A percentile compares a stretch with the other conserved stretches of the same genome.
Conservation (phyloP, 2,113 vertebrate species). For the Patagioenas fasciata region DNA sequence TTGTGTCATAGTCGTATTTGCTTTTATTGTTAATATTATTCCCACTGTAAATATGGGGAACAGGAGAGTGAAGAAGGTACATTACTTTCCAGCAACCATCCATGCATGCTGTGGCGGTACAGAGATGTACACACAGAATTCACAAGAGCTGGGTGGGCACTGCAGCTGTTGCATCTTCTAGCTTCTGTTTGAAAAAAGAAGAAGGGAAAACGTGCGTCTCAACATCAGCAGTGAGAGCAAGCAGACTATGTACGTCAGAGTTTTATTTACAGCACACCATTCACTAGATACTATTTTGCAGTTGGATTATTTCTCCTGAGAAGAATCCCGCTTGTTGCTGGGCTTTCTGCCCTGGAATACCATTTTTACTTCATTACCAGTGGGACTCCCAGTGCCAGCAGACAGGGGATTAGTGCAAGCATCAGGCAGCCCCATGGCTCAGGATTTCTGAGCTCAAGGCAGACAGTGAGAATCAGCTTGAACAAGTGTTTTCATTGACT, state of each 20-base stretch:
- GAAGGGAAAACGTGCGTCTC: background rate
- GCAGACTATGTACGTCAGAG: background rate
- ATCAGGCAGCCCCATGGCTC: background rate
- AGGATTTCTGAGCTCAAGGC: slow-evolving; percentile 5
- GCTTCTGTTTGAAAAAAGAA: background rate
- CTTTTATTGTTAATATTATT: background rate
- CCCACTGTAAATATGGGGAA: background rate
- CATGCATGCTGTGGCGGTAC: background rate
- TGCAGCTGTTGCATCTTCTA: background rate
- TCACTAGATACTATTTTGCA: background rate
- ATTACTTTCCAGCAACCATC: background rate
- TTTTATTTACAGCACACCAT: background rate
- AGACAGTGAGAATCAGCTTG: background rate
- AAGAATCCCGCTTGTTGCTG: background rate
- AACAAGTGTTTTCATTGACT: background rate
- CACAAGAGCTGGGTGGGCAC: background rate
- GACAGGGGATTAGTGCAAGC: background rate
- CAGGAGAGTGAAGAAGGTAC: background rate
- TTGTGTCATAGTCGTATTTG: background rate
- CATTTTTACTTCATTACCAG: slow-evolving; percentile 16
- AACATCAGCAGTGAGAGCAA: background rate
- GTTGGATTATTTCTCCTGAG: background rate
- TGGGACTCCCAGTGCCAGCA: background rate
- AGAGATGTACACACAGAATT: background rate
- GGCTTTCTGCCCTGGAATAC: background rate